Evolutionary conservation across 2,888 invertebrate species (phyloP).

Genomic region (Acronicta alni): DNA sequence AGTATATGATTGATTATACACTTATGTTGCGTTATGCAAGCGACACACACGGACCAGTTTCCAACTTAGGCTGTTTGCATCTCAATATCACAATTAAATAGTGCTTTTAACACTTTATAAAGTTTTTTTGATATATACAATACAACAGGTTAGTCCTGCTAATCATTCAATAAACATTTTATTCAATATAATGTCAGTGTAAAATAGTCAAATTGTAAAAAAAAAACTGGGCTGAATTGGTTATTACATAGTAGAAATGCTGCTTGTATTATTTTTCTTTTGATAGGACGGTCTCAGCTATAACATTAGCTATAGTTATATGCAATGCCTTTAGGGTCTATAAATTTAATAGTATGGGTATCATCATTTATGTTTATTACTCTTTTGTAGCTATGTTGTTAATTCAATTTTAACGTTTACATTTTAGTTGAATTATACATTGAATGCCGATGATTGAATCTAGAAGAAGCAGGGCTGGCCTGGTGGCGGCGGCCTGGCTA

Average conservation of each 20-base stretch:
- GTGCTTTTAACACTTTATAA: conserved; percentile 1
- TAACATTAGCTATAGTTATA: conserved; percentile 5
- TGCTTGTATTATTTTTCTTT: too few relatives aligned
- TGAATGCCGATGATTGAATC: conserved; percentile 35
- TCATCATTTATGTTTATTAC: too few relatives aligned
- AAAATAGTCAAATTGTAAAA: too few relatives aligned
- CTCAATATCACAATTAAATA: too few relatives aligned
- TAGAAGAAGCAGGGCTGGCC: conserved; percentile 61
- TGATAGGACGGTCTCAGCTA: not conserved
- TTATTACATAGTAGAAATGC: too few relatives aligned
- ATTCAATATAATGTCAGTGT: conserved; percentile 8
- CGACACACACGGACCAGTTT: conserved; percentile 18
- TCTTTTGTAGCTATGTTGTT: not conserved
- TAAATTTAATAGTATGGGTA: not conserved
- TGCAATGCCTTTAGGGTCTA: conserved; percentile 2
- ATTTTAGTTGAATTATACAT: not conserved
- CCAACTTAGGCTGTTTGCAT: conserved; percentile 17
- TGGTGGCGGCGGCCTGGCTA: conserved; percentile 56
- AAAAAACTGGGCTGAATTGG: too few relatives aligned
- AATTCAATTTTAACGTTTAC: not conserved
- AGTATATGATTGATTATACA: conserved; percentile 51
- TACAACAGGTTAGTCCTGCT: too few relatives aligned
- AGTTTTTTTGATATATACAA: not conserved
- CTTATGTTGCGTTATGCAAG: conserved; percentile 36
- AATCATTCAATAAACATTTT: not conserved